Evolutionary conservation across 2,113 vertebrate species (phyloP).

Genomic region (Heterochromis multidens): DNA sequence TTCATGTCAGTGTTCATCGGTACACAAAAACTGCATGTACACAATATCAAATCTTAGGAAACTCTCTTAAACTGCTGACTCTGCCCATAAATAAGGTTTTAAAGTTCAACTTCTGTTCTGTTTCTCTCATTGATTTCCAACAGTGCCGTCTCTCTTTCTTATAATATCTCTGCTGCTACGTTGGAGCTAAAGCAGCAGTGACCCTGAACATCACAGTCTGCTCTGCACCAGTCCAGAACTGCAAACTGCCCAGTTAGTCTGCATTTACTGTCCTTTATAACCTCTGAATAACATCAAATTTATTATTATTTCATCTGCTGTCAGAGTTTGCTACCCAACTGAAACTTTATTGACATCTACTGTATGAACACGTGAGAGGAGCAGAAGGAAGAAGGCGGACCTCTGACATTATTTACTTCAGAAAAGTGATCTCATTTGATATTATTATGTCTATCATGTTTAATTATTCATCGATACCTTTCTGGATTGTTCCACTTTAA

Average conservation of each 20-base stretch:
- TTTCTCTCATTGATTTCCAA: no score
- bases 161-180: no score
- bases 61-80: background rate
- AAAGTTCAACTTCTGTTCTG: background rate
- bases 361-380: no score
- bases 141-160: no score
- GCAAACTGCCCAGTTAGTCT: no score
- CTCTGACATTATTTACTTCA: background rate
- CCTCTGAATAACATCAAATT: background rate
- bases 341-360: background rate
- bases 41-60: background rate
- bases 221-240: no score
- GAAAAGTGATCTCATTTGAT: accelerated
- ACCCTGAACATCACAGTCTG: no score
- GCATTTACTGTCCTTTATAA: background rate
- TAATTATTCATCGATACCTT: background rate
- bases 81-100: background rate
- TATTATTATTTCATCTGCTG: no score
- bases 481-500: background rate
- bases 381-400: background rate
- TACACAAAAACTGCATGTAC: background rate
- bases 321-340: no score
- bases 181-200: no score
- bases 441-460: background rate
- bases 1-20: no score